Evolutionary conservation across 2,797 vertebrate genomes (phyloP), one percentile per base, ranked within the genome.

Genomic region (Erethizon dorsatum): DNA sequence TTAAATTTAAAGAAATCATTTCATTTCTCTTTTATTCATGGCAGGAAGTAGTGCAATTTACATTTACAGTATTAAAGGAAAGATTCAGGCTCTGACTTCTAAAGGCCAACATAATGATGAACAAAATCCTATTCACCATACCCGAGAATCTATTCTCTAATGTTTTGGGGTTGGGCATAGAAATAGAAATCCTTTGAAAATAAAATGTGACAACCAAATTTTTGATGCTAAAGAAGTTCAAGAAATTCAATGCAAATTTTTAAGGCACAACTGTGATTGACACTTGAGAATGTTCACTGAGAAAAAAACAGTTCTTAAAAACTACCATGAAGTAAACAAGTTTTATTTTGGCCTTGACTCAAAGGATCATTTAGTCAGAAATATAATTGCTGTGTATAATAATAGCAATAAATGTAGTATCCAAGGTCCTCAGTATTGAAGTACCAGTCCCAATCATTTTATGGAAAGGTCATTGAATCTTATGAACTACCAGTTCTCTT

Each of bases 21-120:
- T 97, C 83, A 94, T 31, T 77, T 94, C 47, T 86, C 54, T 89
- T 77, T 85, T 86, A 47, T 37, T 84, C 3, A 20, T 52, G 78
- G 94, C 57, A 94, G 78, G 71, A 97, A 96, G 93, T 47, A 31
- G 71, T 89, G 18, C 13, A 95, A 94, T 96, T 95, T 97, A 88
- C 94, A 91, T 97, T 83, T 90, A 87, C 13, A 73, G 22, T 83
- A 82, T 84, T 96, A 97, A 97, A 95, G 82, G 56, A 79, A 95
- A 92, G 82, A 92, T 61, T 54, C 54, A 92, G 28, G 54, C n/a
- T 94, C 88, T 97, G 79, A 88, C 82, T 97, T 95, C 71, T 93
- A 96, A 98, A 97, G 83, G 77, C 37, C 61, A 95, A 89, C 28
- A 83, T 87, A 87, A 92, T 85, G 83, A 94, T 65, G 73, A 94